A percentile compares a stretch with the other conserved stretches of the same genome.
These are phyloP conservation scores for Turdus rufiventris DNA, from an alignment of 2,113 vertebrate genomes.

Conservation along the genomic window DNA sequence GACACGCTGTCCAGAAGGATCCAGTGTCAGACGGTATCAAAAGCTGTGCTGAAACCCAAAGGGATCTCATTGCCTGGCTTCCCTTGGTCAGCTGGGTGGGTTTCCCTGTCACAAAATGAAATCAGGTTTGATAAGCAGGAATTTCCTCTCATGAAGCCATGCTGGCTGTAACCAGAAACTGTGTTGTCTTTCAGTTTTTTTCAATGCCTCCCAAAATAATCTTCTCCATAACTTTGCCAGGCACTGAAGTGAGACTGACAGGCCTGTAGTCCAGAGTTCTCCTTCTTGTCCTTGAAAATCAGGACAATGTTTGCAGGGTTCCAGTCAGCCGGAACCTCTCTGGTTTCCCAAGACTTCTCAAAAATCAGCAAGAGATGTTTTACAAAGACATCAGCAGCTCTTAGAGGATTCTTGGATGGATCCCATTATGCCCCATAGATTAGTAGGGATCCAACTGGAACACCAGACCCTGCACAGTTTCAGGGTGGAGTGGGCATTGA, in stretches of 20 bases:
- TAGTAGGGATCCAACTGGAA: neutral
- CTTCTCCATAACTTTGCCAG: neutral
- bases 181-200: neutral
- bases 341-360: neutral
- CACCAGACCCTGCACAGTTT: neutral
- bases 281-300: neutral
- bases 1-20: neutral
- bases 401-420: neutral
- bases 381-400: neutral
- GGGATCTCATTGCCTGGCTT: neutral
- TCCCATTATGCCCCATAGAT: neutral
- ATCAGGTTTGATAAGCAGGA: neutral
- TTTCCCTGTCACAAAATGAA: neutral
- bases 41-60: neutral
- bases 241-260: neutral
- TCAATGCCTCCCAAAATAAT: neutral
- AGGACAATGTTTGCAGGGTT: neutral
- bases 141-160: neutral
- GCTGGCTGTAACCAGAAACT: neutral
- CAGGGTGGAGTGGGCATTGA: neutral
- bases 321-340: neutral
- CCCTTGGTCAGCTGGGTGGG: neutral
- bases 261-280: neutral
- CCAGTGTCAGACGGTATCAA: neutral
- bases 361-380: neutral